Evolutionary conservation across 1,140 invertebrate genomes (phyloP).

Genomic region (Pseudobourletiella spinata): DNA sequence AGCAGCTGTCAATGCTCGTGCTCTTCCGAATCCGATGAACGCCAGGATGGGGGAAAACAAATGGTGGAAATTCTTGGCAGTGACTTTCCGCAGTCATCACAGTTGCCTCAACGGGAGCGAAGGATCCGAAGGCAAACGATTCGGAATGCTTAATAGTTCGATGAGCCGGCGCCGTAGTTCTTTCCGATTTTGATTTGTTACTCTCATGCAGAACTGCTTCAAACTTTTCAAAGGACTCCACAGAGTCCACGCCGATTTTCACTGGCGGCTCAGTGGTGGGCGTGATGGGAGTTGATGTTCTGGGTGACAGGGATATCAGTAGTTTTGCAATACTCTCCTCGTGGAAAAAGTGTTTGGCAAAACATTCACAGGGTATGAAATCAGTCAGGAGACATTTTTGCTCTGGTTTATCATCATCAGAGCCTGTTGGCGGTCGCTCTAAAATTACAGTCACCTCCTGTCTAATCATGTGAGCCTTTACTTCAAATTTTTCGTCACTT

Average conservation of each 20-base stretch:
- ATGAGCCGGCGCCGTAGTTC: background rate
- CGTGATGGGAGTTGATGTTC: background rate
- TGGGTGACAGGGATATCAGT: conserved; percentile 1
- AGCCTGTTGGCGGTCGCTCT: background rate
- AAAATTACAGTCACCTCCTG: background rate
- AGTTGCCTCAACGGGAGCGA: background rate
- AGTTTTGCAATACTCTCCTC: conserved; percentile 5
- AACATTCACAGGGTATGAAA: conserved; percentile 10
- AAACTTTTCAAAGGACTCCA: conserved; percentile 4
- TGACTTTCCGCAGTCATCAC: background rate
- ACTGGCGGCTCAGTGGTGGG: background rate
- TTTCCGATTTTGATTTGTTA: background rate
- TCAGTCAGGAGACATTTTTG: background rate
- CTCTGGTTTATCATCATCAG: background rate
- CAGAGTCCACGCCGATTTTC: background rate
- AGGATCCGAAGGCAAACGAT: background rate
- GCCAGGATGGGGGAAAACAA: background rate
- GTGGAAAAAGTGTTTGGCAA: background rate
- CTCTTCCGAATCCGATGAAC: background rate
- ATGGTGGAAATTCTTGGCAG: background rate
- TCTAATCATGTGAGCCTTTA: background rate
- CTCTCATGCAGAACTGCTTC: background rate
- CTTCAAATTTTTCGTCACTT: background rate
- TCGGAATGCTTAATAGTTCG: background rate
- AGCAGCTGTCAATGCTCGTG: conserved; percentile 11